Percentiles rank a stretch among this genome's conserved stretches.
Conservation (phyloP, 2,113 vertebrate genomes). For the Gasterosteus nipponicus region DNA sequence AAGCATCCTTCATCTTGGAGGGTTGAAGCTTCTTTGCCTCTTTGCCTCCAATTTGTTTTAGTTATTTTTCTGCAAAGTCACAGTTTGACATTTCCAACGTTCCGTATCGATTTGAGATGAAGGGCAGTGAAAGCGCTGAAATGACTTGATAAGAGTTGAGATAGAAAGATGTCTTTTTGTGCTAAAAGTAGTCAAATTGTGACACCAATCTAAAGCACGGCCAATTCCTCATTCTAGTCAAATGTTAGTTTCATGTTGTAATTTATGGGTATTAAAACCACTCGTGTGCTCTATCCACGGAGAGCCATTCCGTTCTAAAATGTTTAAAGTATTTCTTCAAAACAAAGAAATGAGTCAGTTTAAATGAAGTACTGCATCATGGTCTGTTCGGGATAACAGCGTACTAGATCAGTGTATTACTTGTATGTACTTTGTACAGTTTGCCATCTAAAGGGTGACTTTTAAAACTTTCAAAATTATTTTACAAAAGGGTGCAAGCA, state of each 20-base stretch:
- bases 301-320: too few species aligned
- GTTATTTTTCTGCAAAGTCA: slow-evolving; percentile 5
- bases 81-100: slow-evolving; percentile 16
- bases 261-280: too few species aligned
- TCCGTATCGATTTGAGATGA: slow-evolving; percentile 17
- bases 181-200: too few species aligned
- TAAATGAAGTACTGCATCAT: too few species aligned
- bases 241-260: too few species aligned
- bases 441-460: too few species aligned
- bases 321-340: too few species aligned
- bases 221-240: background rate
- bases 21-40: background rate
- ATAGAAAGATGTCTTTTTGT: background rate
- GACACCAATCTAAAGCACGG: background rate
- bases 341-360: too few species aligned
- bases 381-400: background rate
- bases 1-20: background rate
- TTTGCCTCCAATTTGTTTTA: slow-evolving; percentile 6
- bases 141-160: background rate
- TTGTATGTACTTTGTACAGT: too few species aligned
- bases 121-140: background rate
- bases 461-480: too few species aligned
- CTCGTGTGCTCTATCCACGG: too few species aligned
- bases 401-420: background rate
- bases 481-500: too few species aligned